Conservation (phyloP, 2,888 invertebrate species). For the Lasioglossum villosulum region DNA sequence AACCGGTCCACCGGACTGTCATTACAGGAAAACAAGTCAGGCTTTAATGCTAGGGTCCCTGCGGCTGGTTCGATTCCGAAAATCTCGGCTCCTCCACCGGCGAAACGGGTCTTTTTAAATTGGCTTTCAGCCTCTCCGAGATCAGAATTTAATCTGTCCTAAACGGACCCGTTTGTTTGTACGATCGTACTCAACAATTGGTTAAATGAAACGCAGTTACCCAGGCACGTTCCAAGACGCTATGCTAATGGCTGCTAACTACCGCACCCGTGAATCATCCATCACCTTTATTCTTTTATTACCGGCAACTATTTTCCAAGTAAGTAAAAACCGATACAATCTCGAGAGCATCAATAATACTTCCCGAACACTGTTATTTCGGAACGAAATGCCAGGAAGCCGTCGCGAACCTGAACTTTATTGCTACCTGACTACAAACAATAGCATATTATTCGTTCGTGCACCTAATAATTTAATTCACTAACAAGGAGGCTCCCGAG, state of each 20-base stretch:
- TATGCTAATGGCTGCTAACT: not conserved
- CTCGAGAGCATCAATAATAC: not conserved
- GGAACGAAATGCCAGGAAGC: not conserved
- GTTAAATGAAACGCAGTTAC: not conserved
- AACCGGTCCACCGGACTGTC: conserved; percentile 65
- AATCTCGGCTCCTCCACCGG: conserved; percentile 42
- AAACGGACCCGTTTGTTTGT: not conserved
- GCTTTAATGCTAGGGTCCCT: conserved; percentile 75
- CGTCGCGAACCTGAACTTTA: not conserved
- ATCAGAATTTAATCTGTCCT: not conserved
- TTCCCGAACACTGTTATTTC: conserved; percentile 8
- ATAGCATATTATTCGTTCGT: not conserved
- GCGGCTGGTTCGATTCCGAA: conserved; percentile 62
- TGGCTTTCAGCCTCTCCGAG: not conserved
- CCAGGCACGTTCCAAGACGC: not conserved
- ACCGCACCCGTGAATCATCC: not conserved
- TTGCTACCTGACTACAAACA: not conserved
- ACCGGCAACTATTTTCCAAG: not conserved
- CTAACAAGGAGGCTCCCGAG: not conserved
- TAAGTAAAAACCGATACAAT: not conserved
- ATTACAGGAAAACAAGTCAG: conserved; percentile 77
- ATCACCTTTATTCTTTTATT: not conserved
- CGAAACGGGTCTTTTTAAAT: conserved; percentile 1
- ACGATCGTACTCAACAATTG: not conserved
- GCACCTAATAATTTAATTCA: not conserved